These are phyloP conservation scores for Cebidichthys violaceus DNA, from an alignment of 2,113 vertebrate species.

Conservation along the genomic window DNA sequence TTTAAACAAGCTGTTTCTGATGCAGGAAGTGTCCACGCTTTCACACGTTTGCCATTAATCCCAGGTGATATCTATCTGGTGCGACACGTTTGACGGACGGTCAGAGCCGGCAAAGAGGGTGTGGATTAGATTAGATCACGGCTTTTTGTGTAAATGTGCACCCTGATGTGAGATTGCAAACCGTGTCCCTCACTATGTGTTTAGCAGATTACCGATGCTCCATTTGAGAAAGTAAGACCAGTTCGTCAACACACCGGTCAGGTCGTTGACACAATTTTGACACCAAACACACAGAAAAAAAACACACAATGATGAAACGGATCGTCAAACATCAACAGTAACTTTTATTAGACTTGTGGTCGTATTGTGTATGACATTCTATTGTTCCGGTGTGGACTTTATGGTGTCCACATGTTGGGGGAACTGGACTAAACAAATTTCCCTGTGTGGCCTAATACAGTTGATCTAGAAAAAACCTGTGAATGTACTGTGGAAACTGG, in stretches of 20 bases:
- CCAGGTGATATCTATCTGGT: slow-evolving; percentile 48
- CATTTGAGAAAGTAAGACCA: slow-evolving; percentile 39
- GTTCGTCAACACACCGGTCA: background rate
- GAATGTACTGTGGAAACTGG: too few species aligned
- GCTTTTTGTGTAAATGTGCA: slow-evolving; percentile 53
- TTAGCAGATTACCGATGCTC: slow-evolving; percentile 54
- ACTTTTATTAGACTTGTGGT: too few species aligned
- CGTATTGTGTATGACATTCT: too few species aligned
- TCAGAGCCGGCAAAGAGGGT: slow-evolving; percentile 37
- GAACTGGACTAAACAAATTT: too few species aligned
- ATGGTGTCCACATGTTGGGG: too few species aligned
- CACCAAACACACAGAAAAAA: background rate
- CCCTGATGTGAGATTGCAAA: slow-evolving; percentile 16
- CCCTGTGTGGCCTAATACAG: too few species aligned
- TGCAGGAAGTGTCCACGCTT: slow-evolving; percentile 32
- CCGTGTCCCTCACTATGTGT: slow-evolving; percentile 22
- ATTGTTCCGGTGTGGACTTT: too few species aligned
- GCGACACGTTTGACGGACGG: slow-evolving; percentile 59
- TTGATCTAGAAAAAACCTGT: too few species aligned
- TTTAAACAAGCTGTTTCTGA: slow-evolving; percentile 35
- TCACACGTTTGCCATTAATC: slow-evolving; percentile 48
- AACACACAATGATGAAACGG: background rate
- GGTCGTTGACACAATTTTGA: background rate
- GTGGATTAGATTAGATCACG: slow-evolving; percentile 67
- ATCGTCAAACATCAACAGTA: too few species aligned